Evolutionary conservation across 2,113 vertebrate genomes (phyloP).

Genomic region (Rhinopithecus roxellana): DNA sequence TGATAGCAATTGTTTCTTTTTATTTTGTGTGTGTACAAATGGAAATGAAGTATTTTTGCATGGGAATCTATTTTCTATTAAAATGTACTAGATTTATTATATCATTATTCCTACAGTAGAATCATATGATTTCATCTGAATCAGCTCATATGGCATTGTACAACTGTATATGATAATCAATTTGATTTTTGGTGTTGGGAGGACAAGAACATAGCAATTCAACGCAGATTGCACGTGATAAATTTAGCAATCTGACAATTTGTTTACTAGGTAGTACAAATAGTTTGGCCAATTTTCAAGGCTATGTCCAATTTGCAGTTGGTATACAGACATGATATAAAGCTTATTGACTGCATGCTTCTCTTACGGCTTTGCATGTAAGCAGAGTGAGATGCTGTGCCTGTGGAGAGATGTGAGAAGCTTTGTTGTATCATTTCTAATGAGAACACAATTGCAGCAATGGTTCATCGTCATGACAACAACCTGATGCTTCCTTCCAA

Average conservation of each 20-base stretch:
- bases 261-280: not conserved
- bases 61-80: not conserved
- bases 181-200: not conserved
- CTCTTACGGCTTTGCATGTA: not conserved
- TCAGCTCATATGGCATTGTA: not conserved
- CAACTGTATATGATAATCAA: not conserved
- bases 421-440: not conserved
- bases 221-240: not conserved
- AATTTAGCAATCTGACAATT: not conserved
- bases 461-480: conserved; percentile 47
- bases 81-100: not conserved
- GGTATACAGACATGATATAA: not conserved
- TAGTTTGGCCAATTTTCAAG: not conserved
- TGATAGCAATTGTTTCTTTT: not conserved
- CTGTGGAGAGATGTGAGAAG: not conserved
- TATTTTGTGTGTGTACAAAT: not conserved
- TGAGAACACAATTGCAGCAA: not conserved
- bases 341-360: not conserved
- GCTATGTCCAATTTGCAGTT: not conserved
- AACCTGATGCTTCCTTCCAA: conserved; percentile 15
- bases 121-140: not conserved
- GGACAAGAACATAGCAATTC: not conserved
- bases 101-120: not conserved
- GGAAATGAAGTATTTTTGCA: not conserved
- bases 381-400: not conserved